phyloP scores from a whole-genome alignment of 1,140 invertebrate species.

The Plodia interpunctella region DNA sequence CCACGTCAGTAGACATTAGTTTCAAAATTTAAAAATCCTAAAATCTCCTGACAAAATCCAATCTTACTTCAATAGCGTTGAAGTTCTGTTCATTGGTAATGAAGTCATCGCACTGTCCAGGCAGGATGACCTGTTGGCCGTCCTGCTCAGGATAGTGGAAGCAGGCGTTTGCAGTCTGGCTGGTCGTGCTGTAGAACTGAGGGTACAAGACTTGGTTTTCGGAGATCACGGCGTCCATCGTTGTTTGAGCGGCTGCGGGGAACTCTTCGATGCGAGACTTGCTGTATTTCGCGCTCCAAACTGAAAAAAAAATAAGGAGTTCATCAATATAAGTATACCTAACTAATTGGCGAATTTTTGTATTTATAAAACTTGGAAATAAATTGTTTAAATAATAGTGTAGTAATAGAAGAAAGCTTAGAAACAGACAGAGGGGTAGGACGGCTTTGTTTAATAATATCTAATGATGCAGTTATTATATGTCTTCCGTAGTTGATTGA shows the following conservation, averaged over 20 bases:
- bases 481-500: too few species aligned
- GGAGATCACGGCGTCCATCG: constrained; percentile 32
- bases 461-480: too few species aligned
- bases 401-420: too few species aligned
- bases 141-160: constrained; percentile 52
- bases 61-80: too few species aligned
- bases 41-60: too few species aligned
- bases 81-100: constrained; percentile 33
- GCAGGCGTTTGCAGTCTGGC: constrained; percentile 44
- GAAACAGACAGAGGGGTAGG: too few species aligned
- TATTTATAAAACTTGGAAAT: too few species aligned
- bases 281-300: constrained; percentile 65
- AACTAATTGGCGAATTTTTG: too few species aligned
- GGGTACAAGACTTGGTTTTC: constrained; percentile 35
- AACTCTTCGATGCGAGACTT: constrained; percentile 27
- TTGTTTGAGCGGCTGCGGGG: constrained; percentile 27
- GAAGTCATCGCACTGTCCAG: constrained; percentile 49
- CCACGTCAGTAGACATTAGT: too few species aligned
- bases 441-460: too few species aligned
- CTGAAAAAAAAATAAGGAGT: constrained; percentile 27
- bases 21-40: too few species aligned
- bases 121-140: constrained; percentile 41
- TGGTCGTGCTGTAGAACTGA: constrained; percentile 39
- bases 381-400: too few species aligned
- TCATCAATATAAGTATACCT: not conserved